Evolutionary conservation across 2,797 vertebrate genomes (phyloP).

Genomic region (Gouania willdenowi): DNA sequence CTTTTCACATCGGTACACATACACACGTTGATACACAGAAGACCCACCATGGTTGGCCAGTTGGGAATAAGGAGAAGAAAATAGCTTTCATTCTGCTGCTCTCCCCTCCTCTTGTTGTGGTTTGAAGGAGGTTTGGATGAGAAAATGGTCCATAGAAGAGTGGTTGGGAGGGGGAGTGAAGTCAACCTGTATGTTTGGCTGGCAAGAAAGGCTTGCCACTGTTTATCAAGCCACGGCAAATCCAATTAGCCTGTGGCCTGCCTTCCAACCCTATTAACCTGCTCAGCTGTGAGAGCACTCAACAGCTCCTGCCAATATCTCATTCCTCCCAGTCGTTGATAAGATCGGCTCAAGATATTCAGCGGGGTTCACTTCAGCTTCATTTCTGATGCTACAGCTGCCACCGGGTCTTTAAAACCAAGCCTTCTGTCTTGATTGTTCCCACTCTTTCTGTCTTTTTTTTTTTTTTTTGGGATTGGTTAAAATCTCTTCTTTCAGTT

Average conservation of each 20-base stretch:
- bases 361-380: conserved; percentile 85
- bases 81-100: conserved; percentile 67
- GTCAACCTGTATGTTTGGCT: conserved; percentile 70
- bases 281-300: conserved; percentile 91
- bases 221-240: conserved; percentile 95
- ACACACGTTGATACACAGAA: conserved; percentile 36
- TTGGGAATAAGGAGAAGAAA: conserved; percentile 74
- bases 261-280: conserved; percentile 96
- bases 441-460: conserved; percentile 49
- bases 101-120: conserved; percentile 49
- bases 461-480: conserved; percentile 1
- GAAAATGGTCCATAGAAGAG: conserved; percentile 6
- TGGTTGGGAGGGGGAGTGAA: conserved; percentile 11
- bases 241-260: conserved; percentile 96
- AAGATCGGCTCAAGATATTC: conserved; percentile 95
- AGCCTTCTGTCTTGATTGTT: conserved; percentile 55
- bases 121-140: conserved; percentile 36
- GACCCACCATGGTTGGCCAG: conserved; percentile 44
- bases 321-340: conserved; percentile 90
- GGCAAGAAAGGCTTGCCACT: conserved; percentile 81
- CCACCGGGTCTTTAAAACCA: conserved; percentile 69
- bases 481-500: conserved; percentile 22
- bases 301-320: conserved; percentile 95
- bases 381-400: conserved; percentile 74
- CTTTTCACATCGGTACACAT: conserved; percentile 5